These are phyloP conservation scores for Caenorhabditis uteleia DNA, from an alignment of 2,888 invertebrate species.

Conservation along the genomic window DNA sequence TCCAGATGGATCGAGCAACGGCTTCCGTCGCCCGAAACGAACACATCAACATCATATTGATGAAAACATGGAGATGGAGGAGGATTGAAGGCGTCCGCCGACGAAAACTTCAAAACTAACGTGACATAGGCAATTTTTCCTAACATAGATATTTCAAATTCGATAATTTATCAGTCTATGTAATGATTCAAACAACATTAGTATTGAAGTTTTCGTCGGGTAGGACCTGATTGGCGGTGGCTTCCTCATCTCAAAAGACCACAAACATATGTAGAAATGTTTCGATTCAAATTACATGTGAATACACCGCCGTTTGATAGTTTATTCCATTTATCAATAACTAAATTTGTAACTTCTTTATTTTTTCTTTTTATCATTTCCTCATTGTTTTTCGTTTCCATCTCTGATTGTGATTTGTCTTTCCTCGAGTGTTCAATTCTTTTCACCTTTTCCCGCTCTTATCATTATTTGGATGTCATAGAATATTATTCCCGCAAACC, in stretches of 20 bases:
- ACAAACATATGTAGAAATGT: no score
- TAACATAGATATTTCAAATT: not conserved
- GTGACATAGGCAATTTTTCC: conserved; percentile 2
- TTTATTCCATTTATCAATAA: no score
- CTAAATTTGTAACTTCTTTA: no score
- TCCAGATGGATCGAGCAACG: not conserved
- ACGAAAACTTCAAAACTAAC: conserved; percentile 32
- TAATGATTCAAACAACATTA: not conserved
- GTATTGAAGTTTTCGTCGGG: conserved; percentile 30
- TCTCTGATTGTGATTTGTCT: no score
- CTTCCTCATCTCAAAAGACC: conserved; percentile 14
- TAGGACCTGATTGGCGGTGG: conserved; percentile 41
- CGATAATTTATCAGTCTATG: not conserved
- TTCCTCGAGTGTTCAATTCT: no score
- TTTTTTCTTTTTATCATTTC: no score
- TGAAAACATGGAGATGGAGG: conserved; percentile 51
- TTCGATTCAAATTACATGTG: no score
- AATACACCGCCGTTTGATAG: no score
- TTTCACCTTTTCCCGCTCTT: no score
- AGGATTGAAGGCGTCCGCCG: conserved; percentile 45
- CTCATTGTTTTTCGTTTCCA: no score
- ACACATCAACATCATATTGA: conserved; percentile 19
- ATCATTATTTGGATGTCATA: no score
- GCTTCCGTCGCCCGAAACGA: not conserved
- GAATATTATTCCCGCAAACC: no score